Conservation (phyloP, 35 echinoderm and acorn worm species). For the Lytechinus variegatus region DNA sequence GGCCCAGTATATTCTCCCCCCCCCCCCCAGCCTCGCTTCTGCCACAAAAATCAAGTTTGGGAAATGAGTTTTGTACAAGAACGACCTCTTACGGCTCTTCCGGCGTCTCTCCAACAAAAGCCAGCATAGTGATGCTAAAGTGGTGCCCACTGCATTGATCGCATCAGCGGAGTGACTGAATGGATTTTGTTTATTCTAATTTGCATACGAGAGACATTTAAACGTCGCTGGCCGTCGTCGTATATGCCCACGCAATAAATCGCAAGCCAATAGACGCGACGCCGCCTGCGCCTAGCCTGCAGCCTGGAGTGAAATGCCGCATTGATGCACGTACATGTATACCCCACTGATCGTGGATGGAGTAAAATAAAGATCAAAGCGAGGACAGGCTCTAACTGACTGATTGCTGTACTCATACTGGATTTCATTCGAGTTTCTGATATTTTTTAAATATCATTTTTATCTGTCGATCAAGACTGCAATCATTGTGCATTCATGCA, state of each 20-base stretch:
- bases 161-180: neutral
- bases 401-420: too few species aligned
- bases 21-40: too few species aligned
- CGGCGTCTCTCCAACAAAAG: too few species aligned
- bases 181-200: slow-evolving; percentile 12
- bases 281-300: neutral
- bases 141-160: neutral
- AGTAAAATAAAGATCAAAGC: too few species aligned
- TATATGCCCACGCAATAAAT: neutral
- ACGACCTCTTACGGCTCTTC: neutral
- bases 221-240: slow-evolving; percentile 16
- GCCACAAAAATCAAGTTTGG: neutral
- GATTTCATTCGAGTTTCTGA: too few species aligned
- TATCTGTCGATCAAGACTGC: too few species aligned
- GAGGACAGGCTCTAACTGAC: too few species aligned
- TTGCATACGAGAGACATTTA: slow-evolving; percentile 40
- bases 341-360: neutral
- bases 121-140: too few species aligned
- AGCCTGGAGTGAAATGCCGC: neutral
- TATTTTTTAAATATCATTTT: too few species aligned
- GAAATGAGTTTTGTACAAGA: neutral
- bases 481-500: too few species aligned
- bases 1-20: too few species aligned
- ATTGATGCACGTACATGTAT: neutral
- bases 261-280: neutral